These are phyloP conservation scores for Alcis repandata DNA, from an alignment of 2,888 invertebrate genomes.

Conservation along the genomic window DNA sequence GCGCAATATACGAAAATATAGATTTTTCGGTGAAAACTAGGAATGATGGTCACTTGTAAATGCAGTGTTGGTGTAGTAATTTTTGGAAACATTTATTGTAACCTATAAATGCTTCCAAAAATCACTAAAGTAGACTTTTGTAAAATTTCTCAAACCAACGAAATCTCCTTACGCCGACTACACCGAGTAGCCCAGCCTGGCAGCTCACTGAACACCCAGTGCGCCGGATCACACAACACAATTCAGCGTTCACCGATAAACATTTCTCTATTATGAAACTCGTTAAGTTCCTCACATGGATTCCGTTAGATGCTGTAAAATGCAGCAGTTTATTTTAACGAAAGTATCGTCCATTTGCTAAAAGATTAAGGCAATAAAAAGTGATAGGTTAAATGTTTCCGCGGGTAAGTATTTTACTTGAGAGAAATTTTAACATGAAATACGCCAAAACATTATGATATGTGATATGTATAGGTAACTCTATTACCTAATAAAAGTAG, in stretches of 20 bases:
- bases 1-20: no score
- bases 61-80: no score
- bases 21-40: no score
- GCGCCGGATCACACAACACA: slow-evolving; percentile 35
- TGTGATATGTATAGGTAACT: neutral
- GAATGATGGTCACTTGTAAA: no score
- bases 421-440: neutral
- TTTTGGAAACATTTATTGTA: no score
- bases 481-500: neutral
- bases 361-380: slow-evolving; percentile 35
- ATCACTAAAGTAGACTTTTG: no score
- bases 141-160: no score
- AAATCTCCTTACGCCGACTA: neutral
- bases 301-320: slow-evolving; percentile 42
- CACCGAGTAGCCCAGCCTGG: slow-evolving; percentile 12
- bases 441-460: neutral
- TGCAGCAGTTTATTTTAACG: slow-evolving; percentile 45
- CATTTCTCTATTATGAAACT: slow-evolving; percentile 42
- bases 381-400: slow-evolving; percentile 22
- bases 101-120: no score
- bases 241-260: slow-evolving; percentile 41
- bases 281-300: slow-evolving; percentile 42
- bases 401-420: neutral
- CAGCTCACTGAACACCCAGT: neutral
- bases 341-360: slow-evolving; percentile 42